Evolutionary conservation across 2,113 vertebrate species (phyloP).

Genomic region (Ia io): DNA sequence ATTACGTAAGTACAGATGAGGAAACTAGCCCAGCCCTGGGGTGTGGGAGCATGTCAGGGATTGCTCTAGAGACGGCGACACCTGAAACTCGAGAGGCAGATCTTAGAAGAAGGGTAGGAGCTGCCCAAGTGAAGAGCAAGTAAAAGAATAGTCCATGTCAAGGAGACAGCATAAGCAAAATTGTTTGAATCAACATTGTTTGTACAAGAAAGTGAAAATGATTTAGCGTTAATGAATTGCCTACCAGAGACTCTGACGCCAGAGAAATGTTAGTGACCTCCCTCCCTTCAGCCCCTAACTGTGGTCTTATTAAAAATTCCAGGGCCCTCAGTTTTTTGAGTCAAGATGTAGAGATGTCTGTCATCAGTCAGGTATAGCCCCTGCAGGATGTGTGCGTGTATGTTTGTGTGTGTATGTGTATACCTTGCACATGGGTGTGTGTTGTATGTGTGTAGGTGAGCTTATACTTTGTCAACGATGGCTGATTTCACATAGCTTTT

Average conservation of each 20-base stretch:
- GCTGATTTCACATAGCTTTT: slow-evolving; percentile 12
- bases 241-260: background rate
- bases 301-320: background rate
- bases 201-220: background rate
- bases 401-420: background rate
- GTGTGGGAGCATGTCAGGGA: background rate
- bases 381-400: background rate
- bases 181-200: background rate
- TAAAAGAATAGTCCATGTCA: background rate
- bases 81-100: background rate
- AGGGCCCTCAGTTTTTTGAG: background rate
- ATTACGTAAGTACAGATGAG: background rate
- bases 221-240: background rate
- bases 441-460: too few species aligned
- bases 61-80: background rate
- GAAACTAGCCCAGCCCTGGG: background rate
- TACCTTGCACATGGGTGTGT: background rate
- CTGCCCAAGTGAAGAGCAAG: background rate
- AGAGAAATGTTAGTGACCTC: background rate
- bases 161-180: background rate
- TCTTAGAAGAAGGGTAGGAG: background rate
- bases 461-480: background rate
- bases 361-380: background rate
- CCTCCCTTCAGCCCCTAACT: background rate
- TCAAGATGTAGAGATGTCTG: background rate